phyloP scores from a whole-genome alignment of 2,113 vertebrate genomes.

The Pleuronectes platessa region DNA sequence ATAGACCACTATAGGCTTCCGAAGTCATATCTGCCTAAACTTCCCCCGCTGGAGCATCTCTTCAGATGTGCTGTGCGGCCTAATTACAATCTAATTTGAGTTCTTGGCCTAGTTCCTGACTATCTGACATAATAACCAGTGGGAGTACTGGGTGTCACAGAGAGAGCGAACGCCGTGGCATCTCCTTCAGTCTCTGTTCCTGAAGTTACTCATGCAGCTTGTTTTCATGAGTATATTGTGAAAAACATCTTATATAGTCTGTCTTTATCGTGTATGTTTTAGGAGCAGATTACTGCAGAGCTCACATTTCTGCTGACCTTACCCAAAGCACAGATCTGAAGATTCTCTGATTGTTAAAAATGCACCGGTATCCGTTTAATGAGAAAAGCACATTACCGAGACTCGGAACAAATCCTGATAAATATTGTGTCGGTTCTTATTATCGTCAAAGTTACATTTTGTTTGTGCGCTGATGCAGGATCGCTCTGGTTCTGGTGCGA shows the following conservation, averaged over 20 bases:
- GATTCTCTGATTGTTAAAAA: not conserved
- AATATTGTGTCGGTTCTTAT: not conserved
- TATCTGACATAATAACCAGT: not conserved
- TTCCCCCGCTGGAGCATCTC: conserved; percentile 4
- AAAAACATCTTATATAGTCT: no score
- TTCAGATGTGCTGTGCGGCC: conserved; percentile 26
- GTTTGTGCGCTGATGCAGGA: not conserved
- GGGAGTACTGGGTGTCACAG: not conserved
- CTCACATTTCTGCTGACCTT: not conserved
- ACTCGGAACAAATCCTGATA: not conserved
- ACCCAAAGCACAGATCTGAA: not conserved
- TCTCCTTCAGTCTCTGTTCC: not conserved
- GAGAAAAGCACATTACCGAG: not conserved
- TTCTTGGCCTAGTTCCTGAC: conserved; percentile 33
- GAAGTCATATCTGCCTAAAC: conserved; percentile 1
- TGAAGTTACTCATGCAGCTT: not conserved
- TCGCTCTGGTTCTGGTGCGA: no score
- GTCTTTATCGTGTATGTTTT: not conserved
- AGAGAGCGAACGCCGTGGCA: not conserved
- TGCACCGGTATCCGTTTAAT: not conserved
- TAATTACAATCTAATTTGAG: conserved; percentile 38
- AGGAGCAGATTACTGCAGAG: not conserved
- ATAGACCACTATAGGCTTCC: not conserved
- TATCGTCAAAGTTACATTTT: not conserved
- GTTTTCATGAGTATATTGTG: not conserved